phyloP scores from a whole-genome alignment of 2,113 vertebrate species.

The Eublepharis macularius region DNA sequence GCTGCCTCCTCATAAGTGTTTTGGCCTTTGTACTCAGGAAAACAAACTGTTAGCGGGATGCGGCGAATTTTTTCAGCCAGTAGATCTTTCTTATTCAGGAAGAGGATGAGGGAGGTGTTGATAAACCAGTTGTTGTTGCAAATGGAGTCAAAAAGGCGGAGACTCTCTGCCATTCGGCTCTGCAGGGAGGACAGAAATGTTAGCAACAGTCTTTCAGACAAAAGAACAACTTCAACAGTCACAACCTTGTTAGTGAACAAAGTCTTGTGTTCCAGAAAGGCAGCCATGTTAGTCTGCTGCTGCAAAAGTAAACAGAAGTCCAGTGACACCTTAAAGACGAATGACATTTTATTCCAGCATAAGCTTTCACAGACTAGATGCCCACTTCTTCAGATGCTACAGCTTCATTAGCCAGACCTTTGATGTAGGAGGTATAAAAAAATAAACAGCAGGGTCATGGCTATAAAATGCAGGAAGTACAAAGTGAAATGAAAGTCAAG shows the following conservation, averaged over 20 bases:
- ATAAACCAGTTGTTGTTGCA: constrained; percentile 99
- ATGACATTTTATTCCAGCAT: neutral
- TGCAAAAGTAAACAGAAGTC: neutral
- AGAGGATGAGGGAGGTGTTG: constrained; percentile 99
- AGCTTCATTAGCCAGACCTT: too few relatives aligned
- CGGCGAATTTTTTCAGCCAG: constrained; percentile 98
- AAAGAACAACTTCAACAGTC: neutral
- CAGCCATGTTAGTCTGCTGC: neutral
- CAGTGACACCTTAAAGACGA: too few relatives aligned
- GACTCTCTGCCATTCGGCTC: constrained; percentile 99
- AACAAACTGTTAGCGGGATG: constrained; percentile 95
- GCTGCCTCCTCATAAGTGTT: constrained; percentile 98
- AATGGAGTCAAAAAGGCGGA: constrained; percentile 98
- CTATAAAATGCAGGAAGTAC: too few relatives aligned
- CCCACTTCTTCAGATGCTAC: too few relatives aligned
- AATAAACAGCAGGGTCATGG: too few relatives aligned
- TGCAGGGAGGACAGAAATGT: constrained; percentile 59
- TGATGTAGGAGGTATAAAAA: too few relatives aligned
- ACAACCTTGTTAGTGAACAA: neutral
- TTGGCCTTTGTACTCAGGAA: constrained; percentile 97
- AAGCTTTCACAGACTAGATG: neutral
- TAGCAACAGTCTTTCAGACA: neutral
- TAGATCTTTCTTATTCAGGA: constrained; percentile 99
- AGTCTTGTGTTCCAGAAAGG: neutral
- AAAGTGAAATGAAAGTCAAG: too few relatives aligned